These are phyloP conservation scores for Xestobium rufovillosum DNA, from an alignment of 2,888 invertebrate species.

Conservation along the genomic window DNA sequence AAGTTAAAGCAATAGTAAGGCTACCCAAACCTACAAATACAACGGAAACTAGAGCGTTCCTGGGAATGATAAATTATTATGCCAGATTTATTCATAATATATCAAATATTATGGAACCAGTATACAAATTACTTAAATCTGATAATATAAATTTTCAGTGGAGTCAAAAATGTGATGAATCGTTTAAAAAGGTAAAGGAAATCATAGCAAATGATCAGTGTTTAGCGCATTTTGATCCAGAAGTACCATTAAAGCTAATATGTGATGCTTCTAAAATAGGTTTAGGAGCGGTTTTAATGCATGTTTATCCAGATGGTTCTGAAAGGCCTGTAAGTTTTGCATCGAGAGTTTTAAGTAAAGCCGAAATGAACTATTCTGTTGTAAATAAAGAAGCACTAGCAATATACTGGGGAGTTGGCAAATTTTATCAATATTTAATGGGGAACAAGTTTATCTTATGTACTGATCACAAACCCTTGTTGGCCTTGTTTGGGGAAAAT, in stretches of 20 bases:
- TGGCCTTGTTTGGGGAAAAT: conserved; percentile 27
- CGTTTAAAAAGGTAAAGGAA: conserved; percentile 8
- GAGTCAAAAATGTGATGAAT: conserved; percentile 7
- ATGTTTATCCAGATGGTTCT: conserved; percentile 25
- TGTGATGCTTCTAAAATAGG: conserved; percentile 27
- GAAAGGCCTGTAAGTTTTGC: conserved; percentile 29
- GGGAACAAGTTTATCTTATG: conserved; percentile 28
- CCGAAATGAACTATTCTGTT: conserved; percentile 30
- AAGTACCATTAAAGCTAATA: conserved; percentile 22
- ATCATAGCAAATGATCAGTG: conserved; percentile 12
- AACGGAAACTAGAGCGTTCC: conserved; percentile 10
- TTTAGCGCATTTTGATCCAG: conserved; percentile 18
- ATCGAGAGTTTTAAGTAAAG: conserved; percentile 24
- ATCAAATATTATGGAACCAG: conserved; percentile 9
- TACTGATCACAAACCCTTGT: conserved; percentile 32
- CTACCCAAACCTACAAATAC: conserved; percentile 8
- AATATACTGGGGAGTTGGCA: conserved; percentile 29
- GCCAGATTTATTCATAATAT: conserved; percentile 11
- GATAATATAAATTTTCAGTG: conserved; percentile 10
- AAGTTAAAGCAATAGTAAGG: conserved; percentile 13
- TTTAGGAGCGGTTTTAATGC: conserved; percentile 27
- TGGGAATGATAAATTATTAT: conserved; percentile 18
- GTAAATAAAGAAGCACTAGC: conserved; percentile 32
- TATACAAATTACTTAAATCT: conserved; percentile 12
- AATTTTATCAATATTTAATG: conserved; percentile 32